Conservation (phyloP, 1,140 invertebrate species). For the Orius laevigatus region DNA sequence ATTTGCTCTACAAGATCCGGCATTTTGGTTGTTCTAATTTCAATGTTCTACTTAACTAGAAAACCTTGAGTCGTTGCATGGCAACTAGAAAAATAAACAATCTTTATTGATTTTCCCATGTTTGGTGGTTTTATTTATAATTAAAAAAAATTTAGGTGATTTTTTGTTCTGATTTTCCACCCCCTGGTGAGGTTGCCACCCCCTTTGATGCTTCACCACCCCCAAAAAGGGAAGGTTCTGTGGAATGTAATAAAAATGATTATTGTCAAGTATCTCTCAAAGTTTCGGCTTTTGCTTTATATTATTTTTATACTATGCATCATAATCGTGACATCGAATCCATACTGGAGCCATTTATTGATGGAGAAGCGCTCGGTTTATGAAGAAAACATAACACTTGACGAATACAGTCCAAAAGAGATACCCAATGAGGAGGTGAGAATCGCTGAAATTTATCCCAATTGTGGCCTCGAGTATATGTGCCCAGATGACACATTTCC, state of each 20-base stretch:
- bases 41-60: no score
- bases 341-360: slow-evolving; percentile 2
- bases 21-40: not conserved
- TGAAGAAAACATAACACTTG: not conserved
- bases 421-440: slow-evolving; percentile 14
- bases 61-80: no score
- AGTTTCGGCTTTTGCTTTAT: slow-evolving; percentile 19
- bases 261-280: slow-evolving; percentile 5
- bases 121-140: no score
- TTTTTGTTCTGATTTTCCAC: no score
- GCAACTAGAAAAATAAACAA: no score
- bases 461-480: slow-evolving; percentile 29
- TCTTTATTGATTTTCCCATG: no score
- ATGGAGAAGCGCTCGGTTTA: not conserved
- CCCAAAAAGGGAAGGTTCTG: no score
- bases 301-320: slow-evolving; percentile 7
- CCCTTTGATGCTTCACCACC: no score
- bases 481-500: slow-evolving; percentile 29
- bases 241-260: not conserved
- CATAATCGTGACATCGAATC: slow-evolving; percentile 5
- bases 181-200: no score
- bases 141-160: no score
- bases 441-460: slow-evolving; percentile 25
- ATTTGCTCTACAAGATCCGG: slow-evolving; percentile 22
- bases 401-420: not conserved